Base-by-base conservation (phyloP, 2,113 vertebrate species). In the Ploceus nigricollis region DNA sequence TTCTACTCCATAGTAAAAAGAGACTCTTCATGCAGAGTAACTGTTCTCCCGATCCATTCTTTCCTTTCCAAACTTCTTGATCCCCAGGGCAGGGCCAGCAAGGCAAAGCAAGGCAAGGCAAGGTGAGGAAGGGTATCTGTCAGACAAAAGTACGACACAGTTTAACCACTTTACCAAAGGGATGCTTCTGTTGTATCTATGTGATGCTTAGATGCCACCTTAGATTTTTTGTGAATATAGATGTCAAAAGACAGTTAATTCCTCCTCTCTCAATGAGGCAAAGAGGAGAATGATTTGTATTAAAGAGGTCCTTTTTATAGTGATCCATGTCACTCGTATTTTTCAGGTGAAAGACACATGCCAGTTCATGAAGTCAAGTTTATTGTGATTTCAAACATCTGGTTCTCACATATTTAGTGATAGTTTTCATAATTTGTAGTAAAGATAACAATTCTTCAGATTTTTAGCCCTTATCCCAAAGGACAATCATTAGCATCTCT, bases 31-130 rank as follows among this genome's bases (percentile, higher is more conserved):
- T 28, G 7, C 9, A 65, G 19, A 57, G 17, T 35, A 20, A 21
- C 22, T 66, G 25, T 37, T 61, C 4, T 69, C 24, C 31, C 3
- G 2, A 25, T 40, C 13, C 22, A 30, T 45, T n/a, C 44, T 58
- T 79, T 70, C 60, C 17, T 66, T 82, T 79, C 33, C 37, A 75
- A 88, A 54, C 11, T 15, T 61, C 5, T 53, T 60, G 21, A n/a
- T n/a, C 10, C 2, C 2, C 18, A 60, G 6, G 3, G 19, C 24
- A 66, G 33, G 21, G 6, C 25, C 2, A 1, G 28, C 4, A 45
- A 3, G 5, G 18, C 9, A 76, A 44, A 31, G 28, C 28, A 70
- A 53, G 19, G 13, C 7, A 73, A 51, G 33, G 13, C 27, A 78
- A 51, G 12, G 9, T 11, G 5, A 57, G 5, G 10, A 45, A 19